Percentiles rank a stretch among this genome's conserved stretches.
Conservation (phyloP, 1,140 invertebrate genomes). For the Scaptomyza graminum region DNA sequence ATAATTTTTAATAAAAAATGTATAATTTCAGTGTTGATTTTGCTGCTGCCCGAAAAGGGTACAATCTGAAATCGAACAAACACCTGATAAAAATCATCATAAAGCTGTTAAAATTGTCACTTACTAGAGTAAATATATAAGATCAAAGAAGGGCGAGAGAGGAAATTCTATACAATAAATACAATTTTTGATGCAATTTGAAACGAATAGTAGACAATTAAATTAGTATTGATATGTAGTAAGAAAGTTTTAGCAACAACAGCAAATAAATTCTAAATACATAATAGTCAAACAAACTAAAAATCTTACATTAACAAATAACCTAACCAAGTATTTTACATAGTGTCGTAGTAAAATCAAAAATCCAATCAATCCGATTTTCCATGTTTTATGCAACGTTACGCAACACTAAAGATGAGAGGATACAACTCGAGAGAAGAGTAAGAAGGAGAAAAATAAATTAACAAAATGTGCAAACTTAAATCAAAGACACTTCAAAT, state of each 20-base stretch:
- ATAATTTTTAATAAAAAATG: neutral
- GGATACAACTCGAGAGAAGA: conserved; percentile 29
- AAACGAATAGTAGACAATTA: conserved; percentile 49
- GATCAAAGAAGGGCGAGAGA: conserved; percentile 2
- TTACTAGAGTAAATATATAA: conserved; percentile 4
- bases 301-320: conserved; percentile 39
- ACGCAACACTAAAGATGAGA: conserved; percentile 47
- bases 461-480: conserved; percentile 71
- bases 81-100: neutral
- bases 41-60: conserved; percentile 5
- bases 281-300: conserved; percentile 40
- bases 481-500: conserved; percentile 73
- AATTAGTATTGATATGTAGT: conserved; percentile 45
- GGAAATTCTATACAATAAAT: conserved; percentile 29
- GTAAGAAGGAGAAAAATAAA: neutral
- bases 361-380: conserved; percentile 51
- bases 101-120: conserved; percentile 19
- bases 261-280: conserved; percentile 57
- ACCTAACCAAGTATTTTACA: conserved; percentile 72
- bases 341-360: conserved; percentile 57
- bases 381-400: conserved; percentile 66
- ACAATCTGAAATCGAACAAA: conserved; percentile 13
- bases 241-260: conserved; percentile 53
- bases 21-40: conserved; percentile 13
- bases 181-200: conserved; percentile 46